These are phyloP conservation scores for Ennomos erosarius DNA, from an alignment of 2,888 invertebrate genomes.

Conservation along the genomic window DNA sequence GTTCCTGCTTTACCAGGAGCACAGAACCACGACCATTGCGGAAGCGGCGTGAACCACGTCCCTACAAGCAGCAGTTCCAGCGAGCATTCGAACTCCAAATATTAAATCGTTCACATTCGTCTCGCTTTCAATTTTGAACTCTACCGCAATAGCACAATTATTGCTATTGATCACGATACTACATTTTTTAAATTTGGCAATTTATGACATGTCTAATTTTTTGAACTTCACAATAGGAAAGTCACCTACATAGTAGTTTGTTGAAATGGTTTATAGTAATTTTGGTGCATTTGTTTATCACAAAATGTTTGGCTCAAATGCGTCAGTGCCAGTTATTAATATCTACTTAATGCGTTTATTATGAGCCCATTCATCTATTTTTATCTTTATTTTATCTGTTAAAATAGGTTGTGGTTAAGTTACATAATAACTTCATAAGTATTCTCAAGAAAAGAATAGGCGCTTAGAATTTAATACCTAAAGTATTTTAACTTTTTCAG, in stretches of 20 bases:
- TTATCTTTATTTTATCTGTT: neutral
- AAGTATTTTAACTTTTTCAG: no score
- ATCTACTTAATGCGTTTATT: slow-evolving; percentile 3
- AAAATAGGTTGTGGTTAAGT: slow-evolving; percentile 1
- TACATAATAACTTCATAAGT: neutral
- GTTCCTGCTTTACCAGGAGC: slow-evolving; percentile 90
- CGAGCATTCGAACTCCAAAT: slow-evolving; percentile 44
- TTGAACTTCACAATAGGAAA: slow-evolving; percentile 1
- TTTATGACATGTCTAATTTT: slow-evolving; percentile 14
- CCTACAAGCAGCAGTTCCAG: slow-evolving; percentile 33
- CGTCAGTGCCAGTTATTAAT: slow-evolving; percentile 3
- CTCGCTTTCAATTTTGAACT: slow-evolving; percentile 49
- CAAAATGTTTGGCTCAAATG: slow-evolving; percentile 13
- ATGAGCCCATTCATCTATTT: neutral
- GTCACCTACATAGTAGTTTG: slow-evolving; percentile 6
- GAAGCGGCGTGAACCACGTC: slow-evolving; percentile 47
- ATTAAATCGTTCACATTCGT: slow-evolving; percentile 46
- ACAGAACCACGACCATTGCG: slow-evolving; percentile 77
- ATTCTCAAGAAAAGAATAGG: no score
- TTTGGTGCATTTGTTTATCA: slow-evolving; percentile 7
- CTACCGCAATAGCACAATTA: slow-evolving; percentile 39
- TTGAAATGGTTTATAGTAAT: slow-evolving; percentile 5
- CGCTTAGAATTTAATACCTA: no score
- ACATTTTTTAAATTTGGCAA: slow-evolving; percentile 32
- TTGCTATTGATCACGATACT: slow-evolving; percentile 41